These are phyloP conservation scores for Apamea crenata DNA, from an alignment of 2,888 invertebrate species.

Conservation along the genomic window DNA sequence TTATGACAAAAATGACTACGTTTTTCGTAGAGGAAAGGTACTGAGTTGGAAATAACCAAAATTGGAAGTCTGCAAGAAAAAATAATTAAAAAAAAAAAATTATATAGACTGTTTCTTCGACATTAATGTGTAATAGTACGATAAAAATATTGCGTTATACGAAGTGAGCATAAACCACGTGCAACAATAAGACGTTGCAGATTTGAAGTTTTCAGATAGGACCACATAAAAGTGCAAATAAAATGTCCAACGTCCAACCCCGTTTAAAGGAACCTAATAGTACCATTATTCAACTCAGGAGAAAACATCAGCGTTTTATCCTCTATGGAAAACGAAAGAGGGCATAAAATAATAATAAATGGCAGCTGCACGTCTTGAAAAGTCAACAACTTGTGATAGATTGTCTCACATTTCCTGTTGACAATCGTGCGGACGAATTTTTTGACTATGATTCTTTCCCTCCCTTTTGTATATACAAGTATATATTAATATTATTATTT, in stretches of 20 bases:
- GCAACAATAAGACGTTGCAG: not conserved
- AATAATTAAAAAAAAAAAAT: too few relatives aligned
- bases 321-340: not conserved
- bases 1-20: not conserved
- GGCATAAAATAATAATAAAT: constrained; percentile 6
- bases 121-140: not conserved
- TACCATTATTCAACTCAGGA: constrained; percentile 11
- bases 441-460: not conserved
- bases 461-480: not conserved
- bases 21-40: not conserved
- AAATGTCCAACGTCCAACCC: not conserved
- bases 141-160: not conserved
- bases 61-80: not conserved
- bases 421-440: not conserved
- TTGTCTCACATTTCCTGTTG: not conserved
- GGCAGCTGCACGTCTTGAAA: not conserved
- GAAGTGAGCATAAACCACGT: not conserved
- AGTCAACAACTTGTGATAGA: not conserved
- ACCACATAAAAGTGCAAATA: not conserved
- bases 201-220: not conserved
- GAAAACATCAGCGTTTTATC: constrained; percentile 5
- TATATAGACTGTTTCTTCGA: too few relatives aligned
- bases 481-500: too few relatives aligned
- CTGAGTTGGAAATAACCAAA: not conserved
- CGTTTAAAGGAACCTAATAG: not conserved